These are phyloP conservation scores for Myzus persicae DNA, from an alignment of 1,140 invertebrate species.

Conservation along the genomic window DNA sequence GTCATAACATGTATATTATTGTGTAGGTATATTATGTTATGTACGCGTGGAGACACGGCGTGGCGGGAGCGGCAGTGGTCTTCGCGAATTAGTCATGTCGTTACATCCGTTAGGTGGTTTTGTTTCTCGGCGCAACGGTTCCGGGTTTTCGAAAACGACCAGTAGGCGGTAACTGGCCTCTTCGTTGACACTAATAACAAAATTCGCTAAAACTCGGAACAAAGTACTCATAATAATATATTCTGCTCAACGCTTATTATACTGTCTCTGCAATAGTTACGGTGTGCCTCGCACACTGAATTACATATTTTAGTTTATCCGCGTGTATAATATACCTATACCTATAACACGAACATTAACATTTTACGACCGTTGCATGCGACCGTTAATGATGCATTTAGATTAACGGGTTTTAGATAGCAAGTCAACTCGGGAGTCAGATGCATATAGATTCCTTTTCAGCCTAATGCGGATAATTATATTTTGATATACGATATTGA, in stretches of 20 bases:
- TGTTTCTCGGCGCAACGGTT: background rate
- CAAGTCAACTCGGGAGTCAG: too few species aligned
- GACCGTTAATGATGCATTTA: too few species aligned
- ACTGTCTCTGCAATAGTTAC: background rate
- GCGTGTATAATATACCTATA: too few species aligned
- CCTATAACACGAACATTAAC: too few species aligned
- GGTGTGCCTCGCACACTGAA: too few species aligned
- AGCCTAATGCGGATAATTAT: background rate
- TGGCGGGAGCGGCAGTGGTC: background rate
- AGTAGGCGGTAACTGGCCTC: background rate
- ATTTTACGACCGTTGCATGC: too few species aligned
- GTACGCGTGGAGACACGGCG: background rate
- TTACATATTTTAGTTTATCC: too few species aligned
- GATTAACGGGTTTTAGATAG: too few species aligned
- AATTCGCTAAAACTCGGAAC: background rate
- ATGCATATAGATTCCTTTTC: background rate
- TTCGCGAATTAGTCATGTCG: slow-evolving; percentile 1
- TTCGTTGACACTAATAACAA: background rate
- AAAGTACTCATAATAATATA: background rate
- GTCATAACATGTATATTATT: background rate
- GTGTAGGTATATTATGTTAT: background rate
- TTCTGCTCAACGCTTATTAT: background rate
- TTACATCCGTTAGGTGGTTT: background rate
- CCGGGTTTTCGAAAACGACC: background rate
- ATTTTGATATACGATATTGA: background rate